Evolutionary conservation across 2,888 invertebrate genomes (phyloP), one percentile per base, ranked within the genome.

Genomic region (Thymelicus sylvestris): DNA sequence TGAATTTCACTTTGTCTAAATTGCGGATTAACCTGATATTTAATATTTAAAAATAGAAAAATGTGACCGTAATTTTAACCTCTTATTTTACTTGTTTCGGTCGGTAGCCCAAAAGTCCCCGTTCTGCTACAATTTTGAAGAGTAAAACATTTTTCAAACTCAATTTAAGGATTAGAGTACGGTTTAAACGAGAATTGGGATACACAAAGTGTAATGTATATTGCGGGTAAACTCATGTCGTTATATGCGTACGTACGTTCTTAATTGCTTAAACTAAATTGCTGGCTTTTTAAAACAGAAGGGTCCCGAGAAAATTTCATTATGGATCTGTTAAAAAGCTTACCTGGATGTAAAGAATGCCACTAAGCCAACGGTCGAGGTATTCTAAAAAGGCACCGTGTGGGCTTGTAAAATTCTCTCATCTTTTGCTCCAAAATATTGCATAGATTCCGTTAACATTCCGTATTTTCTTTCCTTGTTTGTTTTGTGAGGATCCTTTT

Each of bases 321-420:
- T 64, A 47, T 31, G 38, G 66, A 64, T 64, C 38, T 41, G 52
- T 39, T 31, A 67, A 63, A 69, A 69, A 69, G 63, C 39, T 55
- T 62, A 62, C 63, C 48, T 69, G 31, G 57, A 69, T 47, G 63
- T 63, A 64, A 69, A 57, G 57, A 69, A 69, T 64, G 62, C 68
- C 19, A 57, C 39, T 31, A 55, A 64, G 63, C 63, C 48, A 38
- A 57, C 63, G 13, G 41, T 31, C 13, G 68, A 68, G 62, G 63
- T 69, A 69, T 63, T 69, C 55, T 50, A 13, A 47, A 68, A 57
- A n/a, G 38, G 63, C 13, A 48, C 63, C 57, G 48, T 7, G 10
- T 7, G 10, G 55, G 52, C 44, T 6, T 50, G 39, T 38, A 15
- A 62, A 67, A 63, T 68, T 63, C 52, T 13, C 39, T 38, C 55